Evolutionary conservation across 2,113 vertebrate species (phyloP).

Genomic region (Zapus hudsonius): DNA sequence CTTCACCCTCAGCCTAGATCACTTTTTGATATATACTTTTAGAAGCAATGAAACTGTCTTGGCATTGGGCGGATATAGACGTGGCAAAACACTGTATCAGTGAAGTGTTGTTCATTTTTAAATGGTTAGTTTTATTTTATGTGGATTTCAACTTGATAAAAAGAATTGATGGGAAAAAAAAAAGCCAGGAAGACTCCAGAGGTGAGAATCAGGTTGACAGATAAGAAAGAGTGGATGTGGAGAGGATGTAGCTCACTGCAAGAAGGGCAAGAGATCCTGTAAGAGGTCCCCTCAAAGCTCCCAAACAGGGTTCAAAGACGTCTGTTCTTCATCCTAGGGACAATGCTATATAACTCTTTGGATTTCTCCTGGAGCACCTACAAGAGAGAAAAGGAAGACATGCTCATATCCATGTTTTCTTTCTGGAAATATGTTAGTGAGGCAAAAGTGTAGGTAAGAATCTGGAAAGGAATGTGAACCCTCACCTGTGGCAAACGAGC

Average conservation of each 20-base stretch:
- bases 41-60: not conserved
- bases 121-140: not conserved
- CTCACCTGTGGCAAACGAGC: not conserved
- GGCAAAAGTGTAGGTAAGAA: not conserved
- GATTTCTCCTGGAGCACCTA: not conserved
- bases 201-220: constrained; percentile 23
- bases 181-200: not conserved
- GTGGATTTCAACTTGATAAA: not conserved
- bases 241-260: too few relatives aligned
- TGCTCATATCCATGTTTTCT: not conserved
- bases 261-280: not conserved
- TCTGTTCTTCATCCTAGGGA: not conserved
- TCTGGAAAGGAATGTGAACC: not conserved
- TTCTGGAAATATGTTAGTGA: not conserved
- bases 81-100: not conserved
- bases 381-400: not conserved
- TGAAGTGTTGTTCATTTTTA: not conserved
- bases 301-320: not conserved
- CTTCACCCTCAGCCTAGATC: not conserved
- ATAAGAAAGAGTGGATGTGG: too few relatives aligned
- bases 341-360: not conserved
- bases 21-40: not conserved
- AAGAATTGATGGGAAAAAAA: not conserved
- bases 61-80: not conserved
- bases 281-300: not conserved